These are phyloP conservation scores for Gracilinanus agilis DNA, from an alignment of 2,113 vertebrate species.

Conservation along the genomic window DNA sequence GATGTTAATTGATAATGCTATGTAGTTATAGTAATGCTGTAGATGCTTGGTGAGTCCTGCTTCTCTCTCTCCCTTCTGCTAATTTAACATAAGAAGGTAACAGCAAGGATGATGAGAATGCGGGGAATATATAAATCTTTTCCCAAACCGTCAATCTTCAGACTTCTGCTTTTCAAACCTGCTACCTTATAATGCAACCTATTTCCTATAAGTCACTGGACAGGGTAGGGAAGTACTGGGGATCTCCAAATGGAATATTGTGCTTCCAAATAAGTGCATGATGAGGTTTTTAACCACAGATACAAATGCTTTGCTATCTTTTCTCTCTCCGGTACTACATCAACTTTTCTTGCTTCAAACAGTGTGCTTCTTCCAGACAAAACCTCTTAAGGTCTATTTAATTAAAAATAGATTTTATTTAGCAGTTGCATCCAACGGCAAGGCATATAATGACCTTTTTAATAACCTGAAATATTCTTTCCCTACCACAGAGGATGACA, in stretches of 20 bases:
- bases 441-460: slow-evolving; percentile 77
- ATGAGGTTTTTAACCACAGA: neutral
- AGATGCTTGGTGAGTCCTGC: too few relatives aligned
- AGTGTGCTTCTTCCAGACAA: slow-evolving; percentile 74
- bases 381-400: slow-evolving; percentile 70
- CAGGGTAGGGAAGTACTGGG: neutral
- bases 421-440: slow-evolving; percentile 80
- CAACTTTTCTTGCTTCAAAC: neutral
- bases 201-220: neutral
- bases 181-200: neutral
- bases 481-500: slow-evolving; percentile 80
- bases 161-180: neutral
- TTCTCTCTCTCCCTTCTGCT: neutral
- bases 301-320: neutral
- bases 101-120: neutral
- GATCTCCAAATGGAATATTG: neutral
- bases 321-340: neutral
- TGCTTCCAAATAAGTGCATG: neutral
- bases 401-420: slow-evolving; percentile 82
- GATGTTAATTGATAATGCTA: neutral
- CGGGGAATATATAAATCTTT: neutral
- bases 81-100: neutral
- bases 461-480: slow-evolving; percentile 77
- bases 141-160: neutral
- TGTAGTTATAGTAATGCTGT: neutral